A percentile compares a stretch with the other conserved stretches of the same genome.
These are phyloP conservation scores for Myrmecobius fasciatus DNA, from an alignment of 2,113 vertebrate species.

Conservation along the genomic window DNA sequence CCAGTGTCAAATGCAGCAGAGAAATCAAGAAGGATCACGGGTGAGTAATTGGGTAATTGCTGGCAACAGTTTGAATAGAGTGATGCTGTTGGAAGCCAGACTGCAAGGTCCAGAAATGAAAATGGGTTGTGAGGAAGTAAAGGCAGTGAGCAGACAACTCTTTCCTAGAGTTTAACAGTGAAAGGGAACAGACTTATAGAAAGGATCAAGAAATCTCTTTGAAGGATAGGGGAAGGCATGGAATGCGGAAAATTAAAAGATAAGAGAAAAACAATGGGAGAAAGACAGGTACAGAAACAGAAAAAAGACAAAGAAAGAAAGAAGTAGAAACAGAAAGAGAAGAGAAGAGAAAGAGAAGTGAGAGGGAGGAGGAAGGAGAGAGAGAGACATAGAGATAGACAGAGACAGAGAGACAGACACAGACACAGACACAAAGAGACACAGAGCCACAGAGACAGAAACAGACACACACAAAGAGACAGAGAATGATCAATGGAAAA, in stretches of 20 bases:
- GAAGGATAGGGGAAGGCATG: not conserved
- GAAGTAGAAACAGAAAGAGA: no score
- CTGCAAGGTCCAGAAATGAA: not conserved
- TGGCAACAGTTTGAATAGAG: not conserved
- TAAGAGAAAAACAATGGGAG: not conserved
- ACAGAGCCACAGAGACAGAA: no score
- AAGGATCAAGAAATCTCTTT: not conserved
- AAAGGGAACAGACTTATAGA: not conserved
- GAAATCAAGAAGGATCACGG: not conserved
- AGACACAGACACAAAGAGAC: no score
- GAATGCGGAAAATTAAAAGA: not conserved
- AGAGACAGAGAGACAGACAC: no score
- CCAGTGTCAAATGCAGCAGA: not conserved
- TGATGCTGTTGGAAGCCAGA: not conserved
- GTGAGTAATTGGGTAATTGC: not conserved
- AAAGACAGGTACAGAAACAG: not conserved
- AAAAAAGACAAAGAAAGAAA: no score
- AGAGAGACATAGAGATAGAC: no score
- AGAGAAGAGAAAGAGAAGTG: no score
- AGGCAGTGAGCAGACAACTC: not conserved
- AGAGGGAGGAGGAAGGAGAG: no score
- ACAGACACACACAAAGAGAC: no score
- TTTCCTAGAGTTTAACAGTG: not conserved
- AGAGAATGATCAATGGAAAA: no score
- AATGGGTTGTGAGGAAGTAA: not conserved